Evolutionary conservation across 2,888 invertebrate genomes (phyloP).

Genomic region (Leptinotarsa haldemani): DNA sequence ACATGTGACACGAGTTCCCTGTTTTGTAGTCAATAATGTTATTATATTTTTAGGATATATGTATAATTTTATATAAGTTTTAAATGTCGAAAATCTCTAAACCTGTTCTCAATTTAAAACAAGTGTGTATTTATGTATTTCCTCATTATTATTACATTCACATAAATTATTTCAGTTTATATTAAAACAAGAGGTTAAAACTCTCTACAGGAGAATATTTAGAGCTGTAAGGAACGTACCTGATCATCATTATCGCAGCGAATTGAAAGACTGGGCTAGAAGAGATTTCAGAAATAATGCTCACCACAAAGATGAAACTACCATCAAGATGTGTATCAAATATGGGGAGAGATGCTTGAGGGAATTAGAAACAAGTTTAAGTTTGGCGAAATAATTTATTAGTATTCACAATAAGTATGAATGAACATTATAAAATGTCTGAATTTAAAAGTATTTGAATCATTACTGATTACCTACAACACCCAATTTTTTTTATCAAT

Average conservation of each 20-base stretch:
- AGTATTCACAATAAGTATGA: not conserved
- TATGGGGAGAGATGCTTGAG: constrained; percentile 77
- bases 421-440: not conserved
- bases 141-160: constrained; percentile 13
- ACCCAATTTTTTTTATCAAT: not conserved
- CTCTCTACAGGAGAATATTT: constrained; percentile 80
- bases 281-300: constrained; percentile 80
- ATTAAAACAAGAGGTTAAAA: constrained; percentile 81
- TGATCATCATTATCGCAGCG: constrained; percentile 72
- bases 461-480: not conserved
- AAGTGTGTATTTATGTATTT: constrained; percentile 64
- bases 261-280: constrained; percentile 79
- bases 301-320: constrained; percentile 77
- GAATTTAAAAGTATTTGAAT: not conserved
- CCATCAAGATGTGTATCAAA: constrained; percentile 78
- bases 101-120: constrained; percentile 70
- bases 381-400: constrained; percentile 69
- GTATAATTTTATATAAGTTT: not conserved
- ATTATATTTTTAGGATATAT: not conserved
- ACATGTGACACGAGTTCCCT: too few relatives aligned
- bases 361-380: constrained; percentile 75
- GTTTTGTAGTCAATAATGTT: too few relatives aligned
- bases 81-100: constrained; percentile 47
- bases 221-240: constrained; percentile 75
- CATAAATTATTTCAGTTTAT: constrained; percentile 75